A percentile compares a stretch with the other conserved stretches of the same genome.
Conservation (phyloP, 64 coral and sea anemone genomes). For the Stylophora pistillata region DNA sequence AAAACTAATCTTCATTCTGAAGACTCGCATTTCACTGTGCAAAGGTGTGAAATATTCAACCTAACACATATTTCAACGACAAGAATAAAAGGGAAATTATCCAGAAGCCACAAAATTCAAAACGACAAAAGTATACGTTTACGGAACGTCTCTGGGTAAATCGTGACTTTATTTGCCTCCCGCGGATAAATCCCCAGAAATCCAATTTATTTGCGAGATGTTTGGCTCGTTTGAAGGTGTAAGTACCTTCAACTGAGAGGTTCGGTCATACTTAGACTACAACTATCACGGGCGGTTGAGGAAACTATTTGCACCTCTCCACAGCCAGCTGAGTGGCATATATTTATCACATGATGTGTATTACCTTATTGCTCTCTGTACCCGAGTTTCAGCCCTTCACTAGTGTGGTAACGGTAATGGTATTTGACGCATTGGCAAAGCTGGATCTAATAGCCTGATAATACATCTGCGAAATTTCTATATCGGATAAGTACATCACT, state of each 20-base stretch:
- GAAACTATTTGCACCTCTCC: too few species aligned
- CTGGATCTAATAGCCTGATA: background rate
- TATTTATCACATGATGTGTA: background rate
- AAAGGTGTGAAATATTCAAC: too few species aligned
- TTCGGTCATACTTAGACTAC: background rate
- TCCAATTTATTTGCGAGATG: background rate
- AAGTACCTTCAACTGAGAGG: background rate
- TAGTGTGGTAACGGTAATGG: background rate
- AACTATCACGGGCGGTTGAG: too few species aligned
- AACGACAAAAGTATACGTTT: too few species aligned
- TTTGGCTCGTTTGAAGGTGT: background rate
- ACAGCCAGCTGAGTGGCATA: background rate
- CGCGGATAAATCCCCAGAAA: background rate
- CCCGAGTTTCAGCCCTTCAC: background rate
- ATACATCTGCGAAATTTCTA: slow-evolving; percentile 16
- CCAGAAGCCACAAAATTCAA: too few species aligned
- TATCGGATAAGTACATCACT: background rate
- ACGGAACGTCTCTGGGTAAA: background rate
- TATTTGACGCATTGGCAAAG: background rate
- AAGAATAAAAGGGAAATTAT: too few species aligned
- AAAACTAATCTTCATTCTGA: too few species aligned
- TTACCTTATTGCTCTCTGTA: background rate
- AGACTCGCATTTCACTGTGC: too few species aligned
- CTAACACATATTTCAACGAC: too few species aligned
- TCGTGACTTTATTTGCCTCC: background rate